Evolutionary conservation across 2,797 vertebrate species (phyloP).

Genomic region (Cercopithecus neglectus): DNA sequence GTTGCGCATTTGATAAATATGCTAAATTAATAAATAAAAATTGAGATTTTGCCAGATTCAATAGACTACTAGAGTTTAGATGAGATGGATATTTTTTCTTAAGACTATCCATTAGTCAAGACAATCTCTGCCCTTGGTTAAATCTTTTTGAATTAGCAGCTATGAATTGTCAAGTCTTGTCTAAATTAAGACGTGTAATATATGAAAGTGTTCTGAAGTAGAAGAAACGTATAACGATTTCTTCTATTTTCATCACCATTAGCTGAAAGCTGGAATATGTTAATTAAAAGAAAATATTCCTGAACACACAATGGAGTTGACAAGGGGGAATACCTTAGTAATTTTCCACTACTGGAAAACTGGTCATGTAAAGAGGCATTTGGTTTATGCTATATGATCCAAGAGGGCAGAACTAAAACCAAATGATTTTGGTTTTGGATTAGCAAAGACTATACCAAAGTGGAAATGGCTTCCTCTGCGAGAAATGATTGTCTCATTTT

Average conservation of each 20-base stretch:
- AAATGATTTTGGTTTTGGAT: neutral
- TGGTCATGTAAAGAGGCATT: neutral
- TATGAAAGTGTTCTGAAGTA: constrained; percentile 53
- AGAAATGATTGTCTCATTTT: neutral
- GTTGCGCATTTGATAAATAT: constrained; percentile 24
- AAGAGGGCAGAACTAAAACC: constrained; percentile 16
- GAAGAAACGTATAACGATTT: constrained; percentile 49
- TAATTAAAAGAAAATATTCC: constrained; percentile 61
- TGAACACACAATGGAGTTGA: constrained; percentile 33
- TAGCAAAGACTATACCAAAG: neutral
- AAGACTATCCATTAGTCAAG: constrained; percentile 28
- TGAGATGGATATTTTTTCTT: constrained; percentile 33
- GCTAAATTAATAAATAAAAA: neutral
- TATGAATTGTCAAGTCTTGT: constrained; percentile 35
- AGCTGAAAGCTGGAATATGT: constrained; percentile 42
- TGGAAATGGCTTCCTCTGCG: neutral
- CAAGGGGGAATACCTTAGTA: neutral
- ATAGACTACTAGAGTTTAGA: neutral
- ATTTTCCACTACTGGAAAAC: constrained; percentile 43
- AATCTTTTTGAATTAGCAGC: constrained; percentile 37
- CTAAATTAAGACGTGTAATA: constrained; percentile 55
- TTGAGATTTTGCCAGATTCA: neutral
- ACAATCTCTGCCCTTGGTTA: constrained; percentile 15
- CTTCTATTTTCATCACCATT: constrained; percentile 47
- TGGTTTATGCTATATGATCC: neutral